Base-by-base conservation (phyloP, 2,797 vertebrate species). In the Dromococcyx pavoninus region DNA sequence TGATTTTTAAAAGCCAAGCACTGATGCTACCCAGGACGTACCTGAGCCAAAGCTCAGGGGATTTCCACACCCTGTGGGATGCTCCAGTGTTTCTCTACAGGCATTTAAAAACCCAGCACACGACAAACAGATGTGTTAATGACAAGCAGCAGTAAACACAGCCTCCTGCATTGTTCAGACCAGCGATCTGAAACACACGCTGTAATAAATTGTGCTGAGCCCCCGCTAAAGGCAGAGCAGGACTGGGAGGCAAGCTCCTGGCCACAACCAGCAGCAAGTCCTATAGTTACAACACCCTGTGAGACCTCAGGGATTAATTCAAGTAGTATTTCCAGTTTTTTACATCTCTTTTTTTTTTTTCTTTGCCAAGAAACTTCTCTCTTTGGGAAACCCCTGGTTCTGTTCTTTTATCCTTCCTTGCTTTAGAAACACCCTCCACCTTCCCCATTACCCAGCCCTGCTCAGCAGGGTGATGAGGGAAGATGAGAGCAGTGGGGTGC, bases 81-180 rank as follows among this genome's bases (percentile, higher is more conserved):
- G 28, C 7, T 24, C n/a, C 9, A 2, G 0, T 0, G 28, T 27
- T 74, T 57, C n/a, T 62, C 54, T 5, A 7, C 1, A 1, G 7
- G 9, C 33, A 17, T 37, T 72, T 25, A 37, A n/a, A 57, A 12
- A 8, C 3, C 21, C 15, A 3, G 21, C 43, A 17, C 28, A 11
- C 3, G 23, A 6, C n/a, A 33, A 44, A 44, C 1, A 4, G 3
- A 16, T 12, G 1, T 0, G 0, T 17, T 1, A 27, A 72, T 1
- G 7, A 9, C 0, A 2, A 1, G 3, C 48, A 33, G 67, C 72
- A 60, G 9, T 1, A 19, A 53, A 23, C 24, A 5, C 0, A 2
- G 17, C 18, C 60, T 19, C 62, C 67, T 11, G 25, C 1, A 1
- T 39, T 3, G 1, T 5, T 41, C 13, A 4, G 32, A 54, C 10